phyloP scores from a whole-genome alignment of 53 echinoderm and acorn worm species.

The Arbacia lixula region DNA sequence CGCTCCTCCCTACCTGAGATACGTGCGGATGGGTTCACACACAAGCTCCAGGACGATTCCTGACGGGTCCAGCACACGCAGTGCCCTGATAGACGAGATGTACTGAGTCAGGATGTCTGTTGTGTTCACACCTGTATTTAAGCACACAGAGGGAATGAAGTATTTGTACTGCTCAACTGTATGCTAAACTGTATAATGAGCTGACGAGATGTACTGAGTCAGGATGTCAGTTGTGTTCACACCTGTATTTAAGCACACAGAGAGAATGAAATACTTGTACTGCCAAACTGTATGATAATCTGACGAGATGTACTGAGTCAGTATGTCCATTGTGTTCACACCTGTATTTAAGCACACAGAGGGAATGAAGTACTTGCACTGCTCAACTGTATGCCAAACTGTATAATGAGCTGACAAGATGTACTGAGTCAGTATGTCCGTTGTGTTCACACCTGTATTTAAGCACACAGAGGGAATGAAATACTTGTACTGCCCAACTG shows the following conservation, averaged over 20 bases:
- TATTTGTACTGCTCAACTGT: too few species aligned
- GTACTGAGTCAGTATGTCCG: constrained; percentile 96
- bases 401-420: too few species aligned
- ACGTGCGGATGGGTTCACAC: constrained; percentile 96
- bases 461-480: too few species aligned
- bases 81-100: constrained; percentile 92
- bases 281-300: too few species aligned
- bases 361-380: too few species aligned
- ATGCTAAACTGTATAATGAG: too few species aligned
- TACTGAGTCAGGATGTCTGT: constrained; percentile 97
- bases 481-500: too few species aligned
- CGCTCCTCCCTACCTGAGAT: constrained; percentile 97
- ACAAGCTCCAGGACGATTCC: constrained; percentile 95
- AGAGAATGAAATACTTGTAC: too few species aligned
- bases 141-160: too few species aligned
- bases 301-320: constrained; percentile 98
- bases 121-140: constrained; percentile 87
- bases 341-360: constrained; percentile 67
- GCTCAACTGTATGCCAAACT: too few species aligned
- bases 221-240: constrained; percentile 97
- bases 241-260: too few species aligned
- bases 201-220: constrained; percentile 98
- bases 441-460: constrained; percentile 93
- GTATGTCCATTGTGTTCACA: constrained; percentile 95
- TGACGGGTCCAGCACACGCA: constrained; percentile 90